Evolutionary conservation across 2,797 vertebrate species (phyloP), one percentile per base, ranked within the genome.

Genomic region (Brachymystax lenok): DNA sequence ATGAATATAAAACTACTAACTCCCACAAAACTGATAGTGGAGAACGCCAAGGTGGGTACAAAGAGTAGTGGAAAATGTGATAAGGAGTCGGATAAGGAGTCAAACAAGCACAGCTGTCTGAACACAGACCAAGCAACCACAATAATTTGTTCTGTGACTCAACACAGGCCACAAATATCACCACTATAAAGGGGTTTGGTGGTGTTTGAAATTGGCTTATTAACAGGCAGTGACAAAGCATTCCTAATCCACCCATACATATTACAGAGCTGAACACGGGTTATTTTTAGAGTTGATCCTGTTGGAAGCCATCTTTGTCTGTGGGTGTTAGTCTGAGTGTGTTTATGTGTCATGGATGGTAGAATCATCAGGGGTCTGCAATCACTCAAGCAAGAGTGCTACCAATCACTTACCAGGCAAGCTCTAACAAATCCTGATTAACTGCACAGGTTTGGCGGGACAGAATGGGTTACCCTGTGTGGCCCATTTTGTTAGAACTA

Each of bases 221-320:
- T 86, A 88, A 89, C 84, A 88, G 83, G 72, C 79, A 24, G 78
- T 86, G 87, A 90, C 68, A 83, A 86, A 75, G 86, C 82, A 83
- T 54, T 80, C 80, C 77, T 89, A 86, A 91, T 91, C 86, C 88
- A 74, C 81, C 85, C 82, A 88, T 88, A 86, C 79, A 87, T 87
- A 84, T 87, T 83, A 46, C 40, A 87, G 83, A 74, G 78, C 78
- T 16, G 79, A 81, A 80, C 69, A 74, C 82, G 81, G 85, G 87
- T 91, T 91, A 90, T 87, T 88, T 84, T 71, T 91, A 92, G 86
- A 83, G 8, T 74, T 19, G 79, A 88, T 90, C 85, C 82, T 86
- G 80, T 82, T 87, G 86, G 83, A 83, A 75, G 80, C 21, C 73
- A 40, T 70, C n/a, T 27, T 24, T 30, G 69, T 71, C 10, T 27